Conservation (phyloP, 2,888 invertebrate species). For the Elysia crispata region DNA sequence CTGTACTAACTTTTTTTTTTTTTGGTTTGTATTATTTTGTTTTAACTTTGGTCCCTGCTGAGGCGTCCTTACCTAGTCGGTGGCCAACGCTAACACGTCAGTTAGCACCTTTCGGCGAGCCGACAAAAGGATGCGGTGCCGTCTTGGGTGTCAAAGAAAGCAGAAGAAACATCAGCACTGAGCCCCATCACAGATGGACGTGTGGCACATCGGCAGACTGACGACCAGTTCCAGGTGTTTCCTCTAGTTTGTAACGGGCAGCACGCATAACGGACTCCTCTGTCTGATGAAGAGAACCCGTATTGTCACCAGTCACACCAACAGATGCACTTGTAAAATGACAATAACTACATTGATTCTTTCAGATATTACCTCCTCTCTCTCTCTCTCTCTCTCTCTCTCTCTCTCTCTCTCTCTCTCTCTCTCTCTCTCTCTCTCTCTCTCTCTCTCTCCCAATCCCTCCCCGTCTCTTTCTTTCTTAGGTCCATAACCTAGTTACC, state of each 20-base stretch:
- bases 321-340: too few relatives aligned
- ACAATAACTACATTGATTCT: too few relatives aligned
- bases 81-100: too few relatives aligned
- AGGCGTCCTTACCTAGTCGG: too few relatives aligned
- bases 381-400: slow-evolving; percentile 21
- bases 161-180: background rate
- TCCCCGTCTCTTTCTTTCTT: too few relatives aligned
- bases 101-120: too few relatives aligned
- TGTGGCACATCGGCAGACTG: background rate
- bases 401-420: slow-evolving; percentile 28
- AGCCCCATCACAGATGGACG: background rate
- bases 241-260: background rate
- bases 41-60: too few relatives aligned
- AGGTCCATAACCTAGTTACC: too few relatives aligned
- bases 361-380: too few relatives aligned
- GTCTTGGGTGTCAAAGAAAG: background rate
- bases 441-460: too few relatives aligned
- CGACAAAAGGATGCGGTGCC: background rate
- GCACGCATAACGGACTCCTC: background rate
- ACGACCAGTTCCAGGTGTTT: background rate
- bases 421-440: slow-evolving; percentile 26
- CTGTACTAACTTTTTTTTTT: too few relatives aligned
- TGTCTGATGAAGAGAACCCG: slow-evolving; percentile 1
- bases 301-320: background rate
- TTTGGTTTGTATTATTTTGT: too few relatives aligned